Conservation (phyloP, 23 tunicate genomes). For the Diplosoma virens region DNA sequence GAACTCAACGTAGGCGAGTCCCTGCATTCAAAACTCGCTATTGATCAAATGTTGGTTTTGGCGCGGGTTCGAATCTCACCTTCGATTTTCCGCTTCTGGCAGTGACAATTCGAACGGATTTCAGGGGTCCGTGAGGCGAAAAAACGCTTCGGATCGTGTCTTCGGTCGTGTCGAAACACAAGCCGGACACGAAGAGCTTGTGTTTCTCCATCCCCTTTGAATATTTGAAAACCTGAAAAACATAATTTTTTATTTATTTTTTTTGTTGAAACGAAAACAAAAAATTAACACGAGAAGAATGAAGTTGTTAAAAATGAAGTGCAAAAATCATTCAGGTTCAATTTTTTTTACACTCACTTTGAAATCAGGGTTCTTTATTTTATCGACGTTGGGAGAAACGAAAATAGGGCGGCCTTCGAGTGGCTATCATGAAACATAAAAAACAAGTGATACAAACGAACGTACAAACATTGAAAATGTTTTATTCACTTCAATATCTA, state of each 20-base stretch:
- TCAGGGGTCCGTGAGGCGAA: slow-evolving; percentile 54
- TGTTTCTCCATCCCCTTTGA: slow-evolving; percentile 70
- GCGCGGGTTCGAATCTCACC: too few species aligned
- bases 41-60: too few species aligned
- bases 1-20: slow-evolving; percentile 82
- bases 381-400: slow-evolving; percentile 76
- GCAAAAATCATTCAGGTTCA: neutral
- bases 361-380: slow-evolving; percentile 59
- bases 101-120: slow-evolving; percentile 60
- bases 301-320: neutral
- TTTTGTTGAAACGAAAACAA: neutral
- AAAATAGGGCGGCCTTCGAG: slow-evolving; percentile 71
- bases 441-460: too few species aligned
- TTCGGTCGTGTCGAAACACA: slow-evolving; percentile 70
- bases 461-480: neutral
- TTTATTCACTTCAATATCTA: neutral
- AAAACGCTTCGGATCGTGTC: slow-evolving; percentile 46
- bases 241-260: neutral
- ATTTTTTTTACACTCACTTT: slow-evolving; percentile 34
- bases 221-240: slow-evolving; percentile 70
- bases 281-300: neutral
- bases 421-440: slow-evolving; percentile 44
- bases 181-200: slow-evolving; percentile 72
- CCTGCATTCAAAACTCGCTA: slow-evolving; percentile 58
- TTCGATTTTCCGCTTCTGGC: slow-evolving; percentile 77